These are phyloP conservation scores for Idaea biselata DNA, from an alignment of 2,888 invertebrate species.

Conservation along the genomic window DNA sequence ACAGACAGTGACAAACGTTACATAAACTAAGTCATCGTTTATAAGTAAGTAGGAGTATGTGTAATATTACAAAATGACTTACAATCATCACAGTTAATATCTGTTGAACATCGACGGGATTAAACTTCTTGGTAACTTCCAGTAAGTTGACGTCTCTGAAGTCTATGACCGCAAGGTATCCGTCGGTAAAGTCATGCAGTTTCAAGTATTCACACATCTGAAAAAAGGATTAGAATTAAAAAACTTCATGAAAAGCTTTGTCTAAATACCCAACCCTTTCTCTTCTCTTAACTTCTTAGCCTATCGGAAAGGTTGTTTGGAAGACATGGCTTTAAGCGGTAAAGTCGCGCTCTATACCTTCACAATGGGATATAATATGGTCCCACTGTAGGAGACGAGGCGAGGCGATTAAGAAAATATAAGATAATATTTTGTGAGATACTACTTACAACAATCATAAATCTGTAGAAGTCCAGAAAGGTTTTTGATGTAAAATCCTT, in stretches of 20 bases:
- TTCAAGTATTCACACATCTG: conserved; percentile 30
- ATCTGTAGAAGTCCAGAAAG: conserved; percentile 20
- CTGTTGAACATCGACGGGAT: background rate
- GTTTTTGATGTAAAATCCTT: conserved; percentile 13
- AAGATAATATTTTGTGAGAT: background rate
- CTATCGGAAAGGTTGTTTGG: too few species aligned
- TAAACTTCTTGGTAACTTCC: background rate
- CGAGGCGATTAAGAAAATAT: too few species aligned
- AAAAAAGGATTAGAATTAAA: conserved; percentile 11
- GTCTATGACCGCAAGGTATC: conserved; percentile 9
- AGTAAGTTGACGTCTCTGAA: background rate
- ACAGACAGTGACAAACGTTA: too few species aligned
- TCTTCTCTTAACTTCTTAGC: too few species aligned
- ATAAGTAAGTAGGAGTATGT: too few species aligned
- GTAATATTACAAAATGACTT: background rate
- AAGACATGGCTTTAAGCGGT: too few species aligned
- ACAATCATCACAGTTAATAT: background rate
- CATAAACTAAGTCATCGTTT: too few species aligned
- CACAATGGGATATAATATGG: too few species aligned
- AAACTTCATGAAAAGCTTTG: too few species aligned
- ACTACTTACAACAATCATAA: conserved; percentile 28
- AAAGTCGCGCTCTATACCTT: too few species aligned
- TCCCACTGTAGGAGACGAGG: too few species aligned
- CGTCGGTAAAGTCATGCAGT: conserved; percentile 27
- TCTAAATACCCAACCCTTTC: too few species aligned